Percentiles rank a stretch among this genome's conserved stretches.
Evolutionary conservation across 2,888 invertebrate species (phyloP).

Genomic region (Spilosoma lubricipeda): DNA sequence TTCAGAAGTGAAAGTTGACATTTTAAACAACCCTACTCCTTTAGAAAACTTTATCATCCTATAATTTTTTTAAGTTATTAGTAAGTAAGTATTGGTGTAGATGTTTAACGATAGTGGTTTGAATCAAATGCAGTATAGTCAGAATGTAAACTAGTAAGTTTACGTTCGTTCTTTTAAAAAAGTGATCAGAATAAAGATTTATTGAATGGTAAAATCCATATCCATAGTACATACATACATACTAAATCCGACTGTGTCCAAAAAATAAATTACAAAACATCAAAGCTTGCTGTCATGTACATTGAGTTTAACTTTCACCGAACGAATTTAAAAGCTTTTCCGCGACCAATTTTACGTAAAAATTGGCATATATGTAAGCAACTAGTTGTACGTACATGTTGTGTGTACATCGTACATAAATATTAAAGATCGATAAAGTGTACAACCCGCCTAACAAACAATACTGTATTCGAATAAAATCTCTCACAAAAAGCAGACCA

Average conservation of each 20-base stretch:
- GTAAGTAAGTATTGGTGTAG: too few species aligned
- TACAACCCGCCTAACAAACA: constrained; percentile 41
- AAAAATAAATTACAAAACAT: neutral
- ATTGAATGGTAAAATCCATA: neutral
- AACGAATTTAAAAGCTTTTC: constrained; percentile 5
- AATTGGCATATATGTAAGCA: constrained; percentile 25
- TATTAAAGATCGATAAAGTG: constrained; percentile 37
- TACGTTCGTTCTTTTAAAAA: neutral
- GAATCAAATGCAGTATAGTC: neutral
- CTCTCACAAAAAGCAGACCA: neutral
- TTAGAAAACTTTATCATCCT: neutral
- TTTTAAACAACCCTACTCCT: neutral
- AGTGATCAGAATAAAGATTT: neutral
- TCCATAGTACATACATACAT: neutral
- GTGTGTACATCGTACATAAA: constrained; percentile 33
- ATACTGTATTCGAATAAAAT: constrained; percentile 35
- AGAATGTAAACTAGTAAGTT: neutral
- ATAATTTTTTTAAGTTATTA: too few species aligned
- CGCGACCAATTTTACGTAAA: constrained; percentile 20
- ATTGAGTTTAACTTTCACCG: neutral
- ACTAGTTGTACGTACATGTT: constrained; percentile 29
- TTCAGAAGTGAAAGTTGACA: neutral
- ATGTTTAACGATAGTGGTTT: too few species aligned
- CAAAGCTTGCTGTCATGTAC: neutral
- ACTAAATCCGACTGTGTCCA: neutral